Evolutionary conservation across 2,797 vertebrate species (phyloP).

Genomic region (Rhodeus uyekii): DNA sequence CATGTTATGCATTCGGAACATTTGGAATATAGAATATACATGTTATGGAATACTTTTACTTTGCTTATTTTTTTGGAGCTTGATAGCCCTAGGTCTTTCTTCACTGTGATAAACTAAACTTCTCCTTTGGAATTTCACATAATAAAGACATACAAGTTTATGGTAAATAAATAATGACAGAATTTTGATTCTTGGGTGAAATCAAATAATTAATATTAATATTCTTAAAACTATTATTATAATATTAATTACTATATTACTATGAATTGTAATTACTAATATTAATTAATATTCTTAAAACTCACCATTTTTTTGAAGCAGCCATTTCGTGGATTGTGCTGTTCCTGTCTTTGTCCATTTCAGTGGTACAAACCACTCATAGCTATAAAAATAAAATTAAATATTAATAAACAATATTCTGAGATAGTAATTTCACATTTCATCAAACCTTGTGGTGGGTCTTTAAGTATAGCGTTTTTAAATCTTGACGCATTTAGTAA

Average conservation of each 20-base stretch:
- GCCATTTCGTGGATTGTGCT: constrained; percentile 39
- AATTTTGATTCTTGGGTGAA: not conserved
- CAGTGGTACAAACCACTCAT: constrained; percentile 86
- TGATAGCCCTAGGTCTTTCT: not conserved
- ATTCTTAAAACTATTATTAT: no score
- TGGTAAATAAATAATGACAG: not conserved
- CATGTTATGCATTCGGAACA: not conserved
- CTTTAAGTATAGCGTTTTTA: not conserved
- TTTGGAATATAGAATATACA: not conserved
- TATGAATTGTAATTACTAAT: no score
- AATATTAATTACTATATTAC: no score
- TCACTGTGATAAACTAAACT: not conserved
- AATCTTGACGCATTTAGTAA: not conserved
- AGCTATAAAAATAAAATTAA: constrained; percentile 77
- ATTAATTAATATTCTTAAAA: no score
- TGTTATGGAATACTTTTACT: not conserved
- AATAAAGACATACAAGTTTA: not conserved
- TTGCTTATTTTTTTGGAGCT: not conserved
- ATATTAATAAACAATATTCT: constrained; percentile 5
- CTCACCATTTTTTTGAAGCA: constrained; percentile 57
- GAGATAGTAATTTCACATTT: not conserved
- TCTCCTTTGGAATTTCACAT: not conserved
- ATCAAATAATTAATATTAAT: no score
- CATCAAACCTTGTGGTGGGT: not conserved
- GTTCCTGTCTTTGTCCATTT: constrained; percentile 58